Evolutionary conservation across 2,113 vertebrate genomes (phyloP).

Genomic region (Narcine bancroftii): DNA sequence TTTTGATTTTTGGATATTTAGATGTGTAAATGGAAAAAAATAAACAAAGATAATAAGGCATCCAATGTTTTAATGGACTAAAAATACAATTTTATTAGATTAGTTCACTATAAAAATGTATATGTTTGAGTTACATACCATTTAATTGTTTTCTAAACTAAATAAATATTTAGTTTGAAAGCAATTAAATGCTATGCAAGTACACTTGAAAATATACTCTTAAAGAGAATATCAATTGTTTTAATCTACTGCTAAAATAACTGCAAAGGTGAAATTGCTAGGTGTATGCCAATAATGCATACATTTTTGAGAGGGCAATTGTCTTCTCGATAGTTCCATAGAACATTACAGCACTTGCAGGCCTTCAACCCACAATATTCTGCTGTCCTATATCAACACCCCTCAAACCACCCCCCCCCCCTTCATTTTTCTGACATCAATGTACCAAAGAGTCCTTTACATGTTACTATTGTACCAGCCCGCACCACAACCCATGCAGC

Average conservation of each 20-base stretch:
- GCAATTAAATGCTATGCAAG: not conserved
- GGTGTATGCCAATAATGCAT: not conserved
- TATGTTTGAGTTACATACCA: not conserved
- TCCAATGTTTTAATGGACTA: not conserved
- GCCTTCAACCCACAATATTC: too few species aligned
- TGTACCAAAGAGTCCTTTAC: too few species aligned
- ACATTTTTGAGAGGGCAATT: not conserved
- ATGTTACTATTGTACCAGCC: too few species aligned
- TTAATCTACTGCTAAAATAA: not conserved
- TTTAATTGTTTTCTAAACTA: constrained; percentile 12
- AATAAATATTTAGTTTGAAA: not conserved
- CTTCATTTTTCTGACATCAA: too few species aligned
- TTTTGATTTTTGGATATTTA: not conserved
- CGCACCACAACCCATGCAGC: too few species aligned
- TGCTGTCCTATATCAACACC: too few species aligned
- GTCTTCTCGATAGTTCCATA: not conserved
- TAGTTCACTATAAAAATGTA: not conserved
- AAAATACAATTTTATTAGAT: too few species aligned
- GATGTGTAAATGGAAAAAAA: not conserved
- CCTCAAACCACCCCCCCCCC: too few species aligned
- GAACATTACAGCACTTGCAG: too few species aligned
- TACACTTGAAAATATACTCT: not conserved
- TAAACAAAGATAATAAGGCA: not conserved
- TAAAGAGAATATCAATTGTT: not conserved
- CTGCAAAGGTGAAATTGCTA: not conserved